Conservation (phyloP, 2,797 vertebrate species). For the Melanotaenia nigrans region DNA sequence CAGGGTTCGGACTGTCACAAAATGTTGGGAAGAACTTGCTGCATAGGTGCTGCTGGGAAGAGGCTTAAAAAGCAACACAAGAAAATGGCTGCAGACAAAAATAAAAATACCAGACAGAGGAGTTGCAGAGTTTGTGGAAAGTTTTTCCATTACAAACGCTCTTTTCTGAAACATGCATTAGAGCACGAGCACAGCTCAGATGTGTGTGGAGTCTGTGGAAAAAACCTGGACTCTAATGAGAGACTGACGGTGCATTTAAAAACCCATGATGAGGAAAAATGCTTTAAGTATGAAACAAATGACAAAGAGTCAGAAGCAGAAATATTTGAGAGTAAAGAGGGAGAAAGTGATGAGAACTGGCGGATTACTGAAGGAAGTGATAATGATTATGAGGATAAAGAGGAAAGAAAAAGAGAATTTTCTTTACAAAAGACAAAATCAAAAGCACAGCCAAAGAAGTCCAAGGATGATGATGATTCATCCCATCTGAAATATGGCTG, state of each 20-base stretch:
- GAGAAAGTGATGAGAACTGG: constrained; percentile 16
- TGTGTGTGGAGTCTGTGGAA: constrained; percentile 45
- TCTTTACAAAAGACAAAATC: neutral
- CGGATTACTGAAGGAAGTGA: constrained; percentile 11
- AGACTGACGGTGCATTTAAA: constrained; percentile 36
- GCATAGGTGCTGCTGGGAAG: constrained; percentile 33
- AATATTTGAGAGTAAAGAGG: neutral
- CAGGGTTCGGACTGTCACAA: constrained; percentile 2
- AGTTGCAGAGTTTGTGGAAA: constrained; percentile 50
- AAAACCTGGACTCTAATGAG: constrained; percentile 16
- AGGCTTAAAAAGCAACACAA: too few relatives aligned
- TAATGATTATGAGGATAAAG: neutral
- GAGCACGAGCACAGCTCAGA: constrained; percentile 27
- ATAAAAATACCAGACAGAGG: constrained; percentile 1
- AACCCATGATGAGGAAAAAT: constrained; percentile 30
- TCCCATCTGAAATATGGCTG: constrained; percentile 33
- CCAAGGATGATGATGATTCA: neutral
- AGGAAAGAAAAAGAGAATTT: neutral
- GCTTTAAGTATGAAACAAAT: constrained; percentile 1
- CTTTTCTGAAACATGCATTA: constrained; percentile 54
- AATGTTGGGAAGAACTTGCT: constrained; percentile 12
- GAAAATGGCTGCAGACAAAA: neutral
- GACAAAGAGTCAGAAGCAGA: neutral
- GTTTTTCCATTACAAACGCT: constrained; percentile 34
- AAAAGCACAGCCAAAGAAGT: neutral